Evolutionary conservation across 2,113 vertebrate genomes (phyloP).

Genomic region (Sus scrofa): T2T-Sscrofa CM000812.6:6561001-6561500

Average conservation of each 20-base stretch:
- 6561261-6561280: no score
- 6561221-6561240: rapidly evolving
- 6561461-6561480: slow-evolving; percentile 34
- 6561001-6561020: slow-evolving; percentile 7
- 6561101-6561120: neutral
- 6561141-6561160: neutral
- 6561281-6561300: neutral
- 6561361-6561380: neutral
- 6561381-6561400: neutral
- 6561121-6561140: neutral
- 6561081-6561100: neutral
- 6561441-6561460: neutral
- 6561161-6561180: rapidly evolving
- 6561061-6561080: neutral
- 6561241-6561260: neutral
- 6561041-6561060: slow-evolving; percentile 71
- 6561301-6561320: neutral
- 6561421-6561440: neutral
- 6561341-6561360: neutral
- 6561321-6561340: neutral
- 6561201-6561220: neutral
- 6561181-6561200: neutral
- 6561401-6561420: neutral
- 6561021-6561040: slow-evolving; percentile 64
- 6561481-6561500: neutral